phyloP scores from a whole-genome alignment of 2,113 vertebrate genomes.

The Naja naja region DNA sequence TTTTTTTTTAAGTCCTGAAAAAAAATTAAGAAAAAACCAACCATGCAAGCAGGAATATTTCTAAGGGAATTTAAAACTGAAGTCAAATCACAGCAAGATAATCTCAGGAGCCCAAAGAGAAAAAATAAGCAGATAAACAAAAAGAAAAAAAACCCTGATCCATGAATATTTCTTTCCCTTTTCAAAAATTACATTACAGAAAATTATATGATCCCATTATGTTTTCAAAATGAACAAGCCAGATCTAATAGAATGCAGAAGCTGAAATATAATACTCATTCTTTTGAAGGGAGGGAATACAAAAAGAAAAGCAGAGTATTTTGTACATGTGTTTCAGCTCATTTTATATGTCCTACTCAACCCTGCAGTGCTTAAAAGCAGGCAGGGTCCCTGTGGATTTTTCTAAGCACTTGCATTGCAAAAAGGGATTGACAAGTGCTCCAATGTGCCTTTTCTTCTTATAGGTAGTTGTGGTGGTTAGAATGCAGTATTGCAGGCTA shows the following conservation, averaged over 20 bases:
- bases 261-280: background rate
- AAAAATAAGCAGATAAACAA: background rate
- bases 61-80: background rate
- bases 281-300: background rate
- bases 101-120: background rate
- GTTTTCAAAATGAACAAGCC: background rate
- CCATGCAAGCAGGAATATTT: background rate
- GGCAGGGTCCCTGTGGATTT: background rate
- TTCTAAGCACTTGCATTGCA: background rate
- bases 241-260: background rate
- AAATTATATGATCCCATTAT: background rate
- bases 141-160: background rate
- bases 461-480: no score
- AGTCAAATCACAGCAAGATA: conserved; percentile 4
- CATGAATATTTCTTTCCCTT: background rate
- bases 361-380: background rate
- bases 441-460: background rate
- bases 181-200: background rate
- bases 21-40: background rate
- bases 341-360: background rate
- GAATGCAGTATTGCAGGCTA: no score
- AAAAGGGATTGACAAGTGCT: background rate
- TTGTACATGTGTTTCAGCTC: background rate
- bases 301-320: background rate
- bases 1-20: background rate